Evolutionary conservation across 2,113 vertebrate species (phyloP).

Genomic region (Cygnus atratus): DNA sequence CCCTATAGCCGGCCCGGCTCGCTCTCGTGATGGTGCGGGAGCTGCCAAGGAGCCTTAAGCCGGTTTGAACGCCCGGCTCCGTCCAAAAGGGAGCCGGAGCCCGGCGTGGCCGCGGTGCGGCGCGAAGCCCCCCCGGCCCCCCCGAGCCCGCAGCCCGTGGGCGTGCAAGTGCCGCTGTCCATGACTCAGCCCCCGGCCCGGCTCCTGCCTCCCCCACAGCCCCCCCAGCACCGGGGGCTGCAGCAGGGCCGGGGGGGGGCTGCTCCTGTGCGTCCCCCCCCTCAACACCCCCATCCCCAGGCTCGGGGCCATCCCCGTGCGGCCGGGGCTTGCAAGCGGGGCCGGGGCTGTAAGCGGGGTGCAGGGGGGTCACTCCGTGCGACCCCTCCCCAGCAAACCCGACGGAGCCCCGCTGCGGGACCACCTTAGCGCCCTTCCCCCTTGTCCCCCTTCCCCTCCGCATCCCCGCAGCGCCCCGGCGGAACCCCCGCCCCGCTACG

Average conservation of each 20-base stretch:
- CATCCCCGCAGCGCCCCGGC: too few species aligned
- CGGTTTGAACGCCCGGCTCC: slow-evolving; percentile 56
- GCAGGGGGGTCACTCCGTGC: too few species aligned
- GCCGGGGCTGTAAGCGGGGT: too few species aligned
- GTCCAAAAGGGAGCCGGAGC: slow-evolving; percentile 19
- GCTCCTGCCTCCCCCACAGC: slow-evolving; percentile 9
- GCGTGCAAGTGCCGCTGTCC: slow-evolving; percentile 40
- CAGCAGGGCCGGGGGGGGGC: too few species aligned
- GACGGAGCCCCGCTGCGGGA: too few species aligned
- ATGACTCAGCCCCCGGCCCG: slow-evolving; percentile 50
- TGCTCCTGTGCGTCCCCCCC: too few species aligned
- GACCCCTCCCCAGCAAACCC: too few species aligned
- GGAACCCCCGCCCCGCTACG: not conserved
- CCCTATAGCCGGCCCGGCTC: slow-evolving; percentile 61
- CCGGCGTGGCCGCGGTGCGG: not conserved
- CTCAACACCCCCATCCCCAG: too few species aligned
- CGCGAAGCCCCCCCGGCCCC: not conserved
- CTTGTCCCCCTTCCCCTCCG: too few species aligned
- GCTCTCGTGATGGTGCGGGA: slow-evolving; percentile 61
- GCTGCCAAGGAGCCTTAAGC: slow-evolving; percentile 73
- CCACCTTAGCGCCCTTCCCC: too few species aligned
- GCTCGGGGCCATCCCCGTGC: too few species aligned
- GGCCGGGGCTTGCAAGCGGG: too few species aligned
- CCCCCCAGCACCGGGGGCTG: not conserved
- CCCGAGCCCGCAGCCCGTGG: not conserved